Base-by-base conservation (phyloP, 2,797 vertebrate species). In the Heterohyrax brucei region DNA sequence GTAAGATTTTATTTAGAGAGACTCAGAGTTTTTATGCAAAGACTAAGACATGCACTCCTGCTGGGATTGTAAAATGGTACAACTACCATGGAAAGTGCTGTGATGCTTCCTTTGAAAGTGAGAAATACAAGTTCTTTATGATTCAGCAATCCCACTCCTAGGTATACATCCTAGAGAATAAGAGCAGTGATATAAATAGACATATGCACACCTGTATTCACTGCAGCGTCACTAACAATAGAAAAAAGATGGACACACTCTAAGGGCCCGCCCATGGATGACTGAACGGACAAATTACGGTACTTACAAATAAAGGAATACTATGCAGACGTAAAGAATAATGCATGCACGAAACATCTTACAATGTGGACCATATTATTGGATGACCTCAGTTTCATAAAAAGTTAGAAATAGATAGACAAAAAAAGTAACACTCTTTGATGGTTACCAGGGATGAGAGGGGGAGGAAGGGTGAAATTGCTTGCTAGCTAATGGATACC, bases 1-100 rank as follows among this genome's bases (percentile, higher is more conserved):
- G n/a, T 56, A 28, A 72, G 10, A 44, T 81, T 70, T 50, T 77
- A 76, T 39, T 44, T 48, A 48, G 3, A 8, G 61, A 86, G n/a
- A 87, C 28, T 64, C 19, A 77, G 70, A 73, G 30, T 92, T 95
- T 92, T 75, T 59, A 33, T 16, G n/a, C 3, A 33, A 66, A 80
- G 53, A 24, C 48, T 39, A 39, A 39, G 33, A 19, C 19, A 39
- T 39, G 33, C 18, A 21, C 18, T 72, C 16, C 70, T 9, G 3
- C 13, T 72, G 30, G 30, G 13, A 13, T 70, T 33, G 24, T 70
- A 30, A 68, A 30, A 30, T 68, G 26, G 28, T n/a, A 30, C 10
- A 68, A 68, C 9, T 13, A 68, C 12, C 13, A n/a, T 30, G 28
- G 68, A 39, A 39, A 72, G 39, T 72, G 70, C 16, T 72, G 7